Conservation (phyloP, 2,888 invertebrate genomes). For the Rhingia rostrata region DNA sequence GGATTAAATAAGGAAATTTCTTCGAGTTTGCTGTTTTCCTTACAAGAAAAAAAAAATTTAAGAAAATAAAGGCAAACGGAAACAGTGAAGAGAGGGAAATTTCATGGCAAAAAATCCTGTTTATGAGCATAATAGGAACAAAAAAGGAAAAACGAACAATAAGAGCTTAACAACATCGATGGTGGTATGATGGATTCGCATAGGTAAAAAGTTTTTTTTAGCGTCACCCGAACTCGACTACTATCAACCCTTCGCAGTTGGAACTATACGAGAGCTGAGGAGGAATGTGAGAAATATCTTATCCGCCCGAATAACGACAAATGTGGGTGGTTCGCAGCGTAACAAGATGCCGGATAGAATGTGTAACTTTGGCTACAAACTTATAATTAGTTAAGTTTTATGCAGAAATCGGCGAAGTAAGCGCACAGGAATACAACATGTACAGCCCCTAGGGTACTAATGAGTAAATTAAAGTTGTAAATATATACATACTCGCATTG, state of each 20-base stretch:
- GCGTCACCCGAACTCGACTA: slow-evolving; percentile 15
- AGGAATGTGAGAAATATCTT: slow-evolving; percentile 4
- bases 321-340: neutral
- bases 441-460: slow-evolving; percentile 29
- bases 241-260: neutral
- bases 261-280: neutral
- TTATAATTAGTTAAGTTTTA: slow-evolving; percentile 71
- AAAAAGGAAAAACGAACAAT: slow-evolving; percentile 37
- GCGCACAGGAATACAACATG: slow-evolving; percentile 23
- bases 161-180: slow-evolving; percentile 47
- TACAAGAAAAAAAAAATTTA: slow-evolving; percentile 11
- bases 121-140: slow-evolving; percentile 25
- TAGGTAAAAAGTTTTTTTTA: slow-evolving; percentile 32
- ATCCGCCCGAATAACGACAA: slow-evolving; percentile 5
- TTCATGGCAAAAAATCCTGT: slow-evolving; percentile 5
- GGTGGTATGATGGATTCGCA: slow-evolving; percentile 42
- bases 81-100: neutral
- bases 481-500: slow-evolving; percentile 20
- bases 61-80: slow-evolving; percentile 10
- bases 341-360: slow-evolving; percentile 14
- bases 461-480: slow-evolving; percentile 56
- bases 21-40: slow-evolving; percentile 43
- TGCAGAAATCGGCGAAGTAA: slow-evolving; percentile 31
- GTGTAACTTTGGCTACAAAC: slow-evolving; percentile 35
- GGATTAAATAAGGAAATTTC: slow-evolving; percentile 63